Percentiles rank a stretch among this genome's conserved stretches.
Conservation (phyloP, 2,113 vertebrate genomes). For the Ptyas mucosa region DNA sequence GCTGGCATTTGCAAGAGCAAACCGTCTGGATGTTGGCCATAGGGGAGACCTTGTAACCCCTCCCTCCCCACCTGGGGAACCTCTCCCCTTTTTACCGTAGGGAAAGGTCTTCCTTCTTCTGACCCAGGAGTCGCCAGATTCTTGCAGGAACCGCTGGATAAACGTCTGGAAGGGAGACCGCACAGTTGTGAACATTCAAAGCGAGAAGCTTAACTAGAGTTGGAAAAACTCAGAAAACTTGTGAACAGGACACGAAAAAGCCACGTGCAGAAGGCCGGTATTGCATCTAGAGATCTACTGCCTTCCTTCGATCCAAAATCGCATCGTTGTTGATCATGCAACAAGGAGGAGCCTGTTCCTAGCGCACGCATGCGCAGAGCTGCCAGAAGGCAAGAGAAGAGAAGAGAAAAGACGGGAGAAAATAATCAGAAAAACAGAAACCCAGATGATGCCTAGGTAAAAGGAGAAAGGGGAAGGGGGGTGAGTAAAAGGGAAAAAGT, state of each 20-base stretch:
- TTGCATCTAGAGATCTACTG: not conserved
- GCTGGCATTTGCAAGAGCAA: not conserved
- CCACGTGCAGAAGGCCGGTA: not conserved
- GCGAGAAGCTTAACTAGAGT: not conserved
- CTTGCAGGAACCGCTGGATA: constrained; percentile 38
- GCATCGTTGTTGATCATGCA: not conserved
- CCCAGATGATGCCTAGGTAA: too few species aligned
- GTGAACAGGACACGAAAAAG: not conserved
- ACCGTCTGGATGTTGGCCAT: not conserved
- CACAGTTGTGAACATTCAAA: not conserved
- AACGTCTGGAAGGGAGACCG: constrained; percentile 53
- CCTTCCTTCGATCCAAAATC: not conserved
- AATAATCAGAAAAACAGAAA: too few species aligned
- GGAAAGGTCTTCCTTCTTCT: constrained; percentile 36
- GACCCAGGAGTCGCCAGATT: constrained; percentile 45
- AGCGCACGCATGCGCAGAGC: too few species aligned
- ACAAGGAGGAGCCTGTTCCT: not conserved
- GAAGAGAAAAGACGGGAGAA: too few species aligned
- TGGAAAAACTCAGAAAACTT: too few species aligned
- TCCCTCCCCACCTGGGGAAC: not conserved
- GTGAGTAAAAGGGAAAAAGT: too few species aligned
- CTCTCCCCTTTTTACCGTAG: constrained; percentile 52
- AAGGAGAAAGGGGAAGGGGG: too few species aligned
- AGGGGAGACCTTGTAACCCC: not conserved
- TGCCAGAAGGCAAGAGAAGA: too few species aligned